phyloP scores from a whole-genome alignment of 1,140 invertebrate species.

The Ceratoteleas bidentatus region DNA sequence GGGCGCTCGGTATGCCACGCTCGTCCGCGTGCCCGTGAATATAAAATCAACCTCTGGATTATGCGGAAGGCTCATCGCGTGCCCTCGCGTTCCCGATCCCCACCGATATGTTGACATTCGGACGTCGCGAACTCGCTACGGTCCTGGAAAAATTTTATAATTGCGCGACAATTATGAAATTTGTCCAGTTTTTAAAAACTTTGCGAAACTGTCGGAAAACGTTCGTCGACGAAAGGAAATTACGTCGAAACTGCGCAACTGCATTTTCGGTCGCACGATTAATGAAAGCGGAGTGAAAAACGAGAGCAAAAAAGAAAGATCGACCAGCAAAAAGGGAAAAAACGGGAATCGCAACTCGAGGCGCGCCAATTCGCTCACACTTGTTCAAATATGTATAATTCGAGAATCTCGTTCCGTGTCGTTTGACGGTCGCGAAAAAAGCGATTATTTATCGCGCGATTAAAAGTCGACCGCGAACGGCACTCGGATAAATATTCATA shows the following conservation, averaged over 20 bases:
- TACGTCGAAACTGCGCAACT: too few species aligned
- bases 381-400: conserved; percentile 21
- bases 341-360: neutral
- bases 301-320: neutral
- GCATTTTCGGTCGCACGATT: too few species aligned
- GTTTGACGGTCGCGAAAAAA: neutral
- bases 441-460: conserved; percentile 29
- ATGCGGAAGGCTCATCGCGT: conserved; percentile 63
- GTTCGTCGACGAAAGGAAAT: conserved; percentile 4
- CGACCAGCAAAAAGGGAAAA: neutral
- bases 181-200: conserved; percentile 8
- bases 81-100: conserved; percentile 55
- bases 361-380: neutral
- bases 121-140: conserved; percentile 37
- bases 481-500: conserved; percentile 39
- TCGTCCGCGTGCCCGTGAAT: conserved; percentile 61
- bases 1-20: conserved; percentile 46
- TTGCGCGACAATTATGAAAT: conserved; percentile 33
- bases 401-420: conserved; percentile 24
- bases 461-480: conserved; percentile 19
- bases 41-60: conserved; percentile 65
- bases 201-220: too few species aligned
- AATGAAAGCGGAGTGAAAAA: too few species aligned
- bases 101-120: conserved; percentile 35
- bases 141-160: conserved; percentile 58